Percentiles rank a stretch among this genome's conserved stretches.
These are phyloP conservation scores for Pteromalus puparum DNA, from an alignment of 1,140 invertebrate species.

Conservation along the genomic window DNA sequence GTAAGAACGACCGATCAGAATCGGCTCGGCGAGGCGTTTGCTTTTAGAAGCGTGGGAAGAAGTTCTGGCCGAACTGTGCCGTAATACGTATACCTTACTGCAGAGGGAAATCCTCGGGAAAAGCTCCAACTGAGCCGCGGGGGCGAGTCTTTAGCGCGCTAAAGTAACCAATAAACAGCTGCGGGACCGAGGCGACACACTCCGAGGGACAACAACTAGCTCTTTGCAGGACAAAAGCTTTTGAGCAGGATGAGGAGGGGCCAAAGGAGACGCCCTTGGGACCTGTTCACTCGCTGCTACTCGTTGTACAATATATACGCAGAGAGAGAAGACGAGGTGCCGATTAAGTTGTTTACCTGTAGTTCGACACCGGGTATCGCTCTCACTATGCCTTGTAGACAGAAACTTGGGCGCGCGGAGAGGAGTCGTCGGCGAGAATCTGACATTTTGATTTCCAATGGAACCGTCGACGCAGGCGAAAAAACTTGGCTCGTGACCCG, in stretches of 20 bases:
- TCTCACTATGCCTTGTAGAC: too few relatives aligned
- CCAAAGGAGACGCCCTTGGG: not conserved
- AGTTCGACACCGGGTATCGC: not conserved
- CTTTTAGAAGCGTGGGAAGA: conserved; percentile 61
- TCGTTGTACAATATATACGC: not conserved
- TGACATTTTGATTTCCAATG: too few relatives aligned
- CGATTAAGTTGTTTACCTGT: not conserved
- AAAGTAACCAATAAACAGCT: not conserved
- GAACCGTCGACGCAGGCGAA: too few relatives aligned
- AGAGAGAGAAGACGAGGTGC: not conserved
- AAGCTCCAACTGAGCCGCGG: not conserved
- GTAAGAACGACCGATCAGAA: conserved; percentile 56
- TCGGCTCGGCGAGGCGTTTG: conserved; percentile 48
- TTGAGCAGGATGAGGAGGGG: not conserved
- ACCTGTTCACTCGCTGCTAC: not conserved
- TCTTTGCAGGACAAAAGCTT: not conserved
- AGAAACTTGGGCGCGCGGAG: too few relatives aligned
- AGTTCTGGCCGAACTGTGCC: not conserved
- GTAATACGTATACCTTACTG: not conserved
- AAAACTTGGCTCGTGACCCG: too few relatives aligned
- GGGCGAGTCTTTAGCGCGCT: not conserved
- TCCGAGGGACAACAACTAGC: not conserved
- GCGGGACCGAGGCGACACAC: not conserved
- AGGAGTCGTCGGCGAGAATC: too few relatives aligned
- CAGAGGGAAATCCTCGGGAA: not conserved